A percentile compares a stretch with the other conserved stretches of the same genome.
Conservation (phyloP, 2,888 invertebrate species). For the Zhuqinia jingwanae region DNA sequence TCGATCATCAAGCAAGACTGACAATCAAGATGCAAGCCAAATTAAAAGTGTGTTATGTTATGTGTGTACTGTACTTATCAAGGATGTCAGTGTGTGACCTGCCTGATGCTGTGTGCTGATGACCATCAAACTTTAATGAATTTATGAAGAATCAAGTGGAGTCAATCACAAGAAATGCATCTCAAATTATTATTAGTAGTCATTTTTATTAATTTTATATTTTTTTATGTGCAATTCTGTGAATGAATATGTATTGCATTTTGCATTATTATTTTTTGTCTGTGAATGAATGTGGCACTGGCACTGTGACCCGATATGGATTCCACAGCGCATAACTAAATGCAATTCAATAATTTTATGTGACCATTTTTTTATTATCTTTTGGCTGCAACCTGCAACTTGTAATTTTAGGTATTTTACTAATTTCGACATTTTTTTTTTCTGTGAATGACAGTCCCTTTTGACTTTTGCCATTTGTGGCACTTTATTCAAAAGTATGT, state of each 20-base stretch:
- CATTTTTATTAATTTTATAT: not conserved
- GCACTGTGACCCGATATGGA: no score
- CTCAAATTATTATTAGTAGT: not conserved
- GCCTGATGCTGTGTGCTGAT: not conserved
- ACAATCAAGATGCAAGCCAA: slow-evolving; percentile 18
- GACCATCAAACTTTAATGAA: not conserved
- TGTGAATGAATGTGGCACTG: no score
- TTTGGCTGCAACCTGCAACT: no score
- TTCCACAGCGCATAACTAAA: no score
- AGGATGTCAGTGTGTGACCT: slow-evolving; percentile 13
- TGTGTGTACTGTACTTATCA: slow-evolving; percentile 23
- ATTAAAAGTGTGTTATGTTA: slow-evolving; percentile 18
- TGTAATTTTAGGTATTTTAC: no score
- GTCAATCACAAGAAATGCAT: not conserved
- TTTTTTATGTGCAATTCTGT: no score
- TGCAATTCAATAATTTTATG: no score
- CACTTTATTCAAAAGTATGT: slow-evolving; percentile 20
- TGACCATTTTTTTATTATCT: no score
- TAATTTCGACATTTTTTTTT: no score
- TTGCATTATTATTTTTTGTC: no score
- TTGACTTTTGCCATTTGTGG: slow-evolving; percentile 41
- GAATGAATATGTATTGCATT: no score
- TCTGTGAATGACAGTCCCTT: no score
- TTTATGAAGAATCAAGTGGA: not conserved
- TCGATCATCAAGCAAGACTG: slow-evolving; percentile 4